Base-by-base conservation (phyloP, 64 coral and sea anemone species). In the Montipora efflorescens region DNA sequence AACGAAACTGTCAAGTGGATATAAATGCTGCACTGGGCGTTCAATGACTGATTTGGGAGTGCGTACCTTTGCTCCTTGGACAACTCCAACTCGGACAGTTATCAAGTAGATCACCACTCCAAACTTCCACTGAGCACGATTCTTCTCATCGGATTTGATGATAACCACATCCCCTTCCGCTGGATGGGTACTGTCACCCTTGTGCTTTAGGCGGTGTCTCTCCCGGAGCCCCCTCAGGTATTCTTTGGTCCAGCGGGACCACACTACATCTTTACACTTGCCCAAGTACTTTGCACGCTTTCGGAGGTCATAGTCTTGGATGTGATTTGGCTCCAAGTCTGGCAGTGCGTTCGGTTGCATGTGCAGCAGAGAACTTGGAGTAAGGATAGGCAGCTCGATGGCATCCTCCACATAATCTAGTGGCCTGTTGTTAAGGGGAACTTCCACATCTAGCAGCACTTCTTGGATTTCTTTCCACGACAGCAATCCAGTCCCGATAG, bases 51-150 rank as follows among this genome's bases (percentile, higher is more conserved):
- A 78, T 3, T 45, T 83, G 1, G 49, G 66, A 7, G 80, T 83
- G 68, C 74, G 62, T 8, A 92, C 44, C 43, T 52, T 50, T 8
- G 81, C 78, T 50, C 79, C 90, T 53, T 80, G 7, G 8, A 92
- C 90, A 8, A 22, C 51, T 8, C 90, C 79, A 84, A 84, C 90
- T 46, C 74, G 61, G 20, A 79, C 80, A 18, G 79, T 55, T 19
- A 84, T 64, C 19, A 25, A 69, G 5, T 25, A 6, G 14, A 72
- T 7, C 2, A 92, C 28, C n/a, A 82, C 81, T 0, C 77, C 80
- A 0, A 83, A 19, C 59, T 83, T 92, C 90, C 79, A 92, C 13
- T 51, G 45, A 22, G 71, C 81, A 0, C 90, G 20, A 62, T 92
- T 92, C 15, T 11, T 16, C 14, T 92, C 52, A 0, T 92, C 79